A percentile compares a stretch with the other conserved stretches of the same genome.
These are phyloP conservation scores for Papilio dardanus DNA, from an alignment of 1,140 invertebrate genomes.

Conservation along the genomic window DNA sequence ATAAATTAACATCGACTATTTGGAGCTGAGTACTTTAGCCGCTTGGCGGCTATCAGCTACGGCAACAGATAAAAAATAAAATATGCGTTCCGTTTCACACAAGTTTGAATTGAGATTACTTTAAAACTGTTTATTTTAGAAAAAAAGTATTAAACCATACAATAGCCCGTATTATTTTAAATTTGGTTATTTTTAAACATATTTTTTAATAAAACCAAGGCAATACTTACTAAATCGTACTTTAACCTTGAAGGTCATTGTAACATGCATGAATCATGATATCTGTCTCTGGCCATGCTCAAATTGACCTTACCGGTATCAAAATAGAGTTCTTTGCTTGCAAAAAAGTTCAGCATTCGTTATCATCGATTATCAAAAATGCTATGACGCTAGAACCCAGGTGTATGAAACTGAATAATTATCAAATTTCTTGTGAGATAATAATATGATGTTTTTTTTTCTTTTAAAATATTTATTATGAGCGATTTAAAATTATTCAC, in stretches of 20 bases:
- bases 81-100: not conserved
- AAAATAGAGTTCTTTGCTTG: not conserved
- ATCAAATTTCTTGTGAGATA: not conserved
- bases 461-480: too few species aligned
- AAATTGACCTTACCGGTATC: not conserved
- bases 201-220: too few species aligned
- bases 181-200: too few species aligned
- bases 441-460: too few species aligned
- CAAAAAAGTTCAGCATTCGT: not conserved
- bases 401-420: not conserved
- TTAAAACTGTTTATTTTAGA: not conserved
- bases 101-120: not conserved
- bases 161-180: too few species aligned
- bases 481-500: too few species aligned
- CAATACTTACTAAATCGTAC: not conserved
- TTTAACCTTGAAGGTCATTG: not conserved
- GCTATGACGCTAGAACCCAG: not conserved
- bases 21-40: not conserved
- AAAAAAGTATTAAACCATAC: not conserved
- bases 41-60: not conserved
- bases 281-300: not conserved
- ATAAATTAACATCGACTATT: not conserved
- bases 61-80: constrained; percentile 6
- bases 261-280: not conserved
- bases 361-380: not conserved